Evolutionary conservation across 2,888 invertebrate genomes (phyloP), one percentile per base, ranked within the genome.

Genomic region (Aplocera efformata): DNA sequence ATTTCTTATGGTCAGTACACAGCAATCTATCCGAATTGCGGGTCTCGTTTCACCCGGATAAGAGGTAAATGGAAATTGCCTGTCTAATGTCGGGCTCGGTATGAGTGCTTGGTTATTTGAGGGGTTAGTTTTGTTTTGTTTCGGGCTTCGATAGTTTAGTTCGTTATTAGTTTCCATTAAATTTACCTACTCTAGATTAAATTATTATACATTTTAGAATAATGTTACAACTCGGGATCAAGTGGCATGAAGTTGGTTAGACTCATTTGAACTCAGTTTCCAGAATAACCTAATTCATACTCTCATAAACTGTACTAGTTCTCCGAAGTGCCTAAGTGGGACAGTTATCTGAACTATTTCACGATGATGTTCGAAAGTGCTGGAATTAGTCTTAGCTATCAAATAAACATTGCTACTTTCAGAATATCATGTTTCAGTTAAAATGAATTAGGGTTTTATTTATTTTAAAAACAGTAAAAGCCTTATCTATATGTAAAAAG

Each of bases 1-100:
- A 64, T 66, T 68, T 65, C 60, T 59, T 66, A 62, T 59, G 59
- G 60, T 50, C 52, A 48, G 53, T 58, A 51, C 53, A 42, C 51
- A 32, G 45, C 50, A 44, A 45, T 49, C 35, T 33, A 49, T 40
- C 40, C 32, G 44, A 39, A 48, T 38, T 42, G 42, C 55, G 36
- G 53, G 44, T 29, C 40, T 42, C 29, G 48, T 52, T 47, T 45
- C 50, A 50, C 52, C 50, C 46, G 48, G 43, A 46, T 42, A 33
- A 32, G 44, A 48, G 43, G 45, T 48, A 50, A 58, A 59, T 56
- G 45, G 50, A 48, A 56, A 56, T 55, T 23, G 42, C 32, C 32
- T 22, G 33, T 26, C 37, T 38, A 23, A 43, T 38, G 37, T 30
- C 38, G 13, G 13, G 31, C 17, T 29, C 25, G 3, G 11, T 23